Evolutionary conservation across 1,140 invertebrate genomes (phyloP), one percentile per base, ranked within the genome.

Genomic region (Heliconius melpomene): DNA sequence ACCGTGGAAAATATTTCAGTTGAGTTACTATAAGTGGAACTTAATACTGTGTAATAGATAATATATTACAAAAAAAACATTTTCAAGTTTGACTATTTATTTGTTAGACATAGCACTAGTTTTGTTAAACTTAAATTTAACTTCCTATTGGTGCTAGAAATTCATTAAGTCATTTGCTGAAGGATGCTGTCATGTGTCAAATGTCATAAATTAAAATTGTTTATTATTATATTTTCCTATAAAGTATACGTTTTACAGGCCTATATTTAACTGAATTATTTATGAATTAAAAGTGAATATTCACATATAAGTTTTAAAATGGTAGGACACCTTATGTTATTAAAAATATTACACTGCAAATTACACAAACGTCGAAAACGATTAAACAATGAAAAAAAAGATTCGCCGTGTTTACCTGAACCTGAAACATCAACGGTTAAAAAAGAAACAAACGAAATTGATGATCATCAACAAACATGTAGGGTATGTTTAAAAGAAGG

Each of bases 401-500:
- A 40, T 72, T 72, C 26, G 26, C 36, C 71, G 18, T 20, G 8
- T 32, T 54, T 36, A 50, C 26, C 36, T 3, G 18, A 52, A 66
- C 5, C 18, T 20, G 29, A 70, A n/a, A 29, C 13, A 23, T 36
- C 80, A 6, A 3, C n/a, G 13, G 75, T 82, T 52, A 82, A 82
- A 36, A 79, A 76, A 23, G 80, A 82, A 75, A 11, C 54, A 7
- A 72, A 76, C 23, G 74, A 81, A 11, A 52, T 74, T 72, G 66
- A 79, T 74, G 75, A 82, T 23, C 66, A 70, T 26, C 66, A 75
- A 66, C 26, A 7, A 50, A 81, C n/a, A n/a, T 94, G 92, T 72
- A 90, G 92, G 80, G 85, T 93, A 72, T 94, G 92, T 82, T 85
- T 94, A 7, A 89, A 91, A 85, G 80, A 88, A 79, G 93, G 93